phyloP scores from a whole-genome alignment of 2,888 invertebrate species.

The Leucania comma region DNA sequence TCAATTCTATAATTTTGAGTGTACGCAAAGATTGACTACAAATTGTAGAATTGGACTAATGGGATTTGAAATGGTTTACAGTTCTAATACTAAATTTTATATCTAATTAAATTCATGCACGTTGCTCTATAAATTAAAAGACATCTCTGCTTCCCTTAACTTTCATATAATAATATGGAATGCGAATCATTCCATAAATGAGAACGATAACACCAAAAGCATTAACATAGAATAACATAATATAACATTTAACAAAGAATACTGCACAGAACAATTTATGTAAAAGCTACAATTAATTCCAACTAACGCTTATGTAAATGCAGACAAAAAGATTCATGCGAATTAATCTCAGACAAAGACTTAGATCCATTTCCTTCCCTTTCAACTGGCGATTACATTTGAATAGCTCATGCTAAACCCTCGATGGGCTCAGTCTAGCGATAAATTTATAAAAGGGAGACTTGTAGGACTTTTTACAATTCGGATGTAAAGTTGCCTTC shows the following conservation, averaged over 20 bases:
- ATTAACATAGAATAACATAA: not conserved
- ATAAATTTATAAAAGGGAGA: constrained; percentile 48
- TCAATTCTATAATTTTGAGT: not conserved
- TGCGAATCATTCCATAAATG: not conserved
- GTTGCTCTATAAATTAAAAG: not conserved
- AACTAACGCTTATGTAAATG: constrained; percentile 31
- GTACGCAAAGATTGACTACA: not conserved
- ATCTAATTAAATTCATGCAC: not conserved
- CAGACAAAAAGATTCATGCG: constrained; percentile 34
- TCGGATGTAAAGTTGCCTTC: not conserved
- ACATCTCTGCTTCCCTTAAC: not conserved
- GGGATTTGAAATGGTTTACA: not conserved
- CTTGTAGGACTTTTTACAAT: not conserved
- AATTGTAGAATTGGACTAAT: not conserved
- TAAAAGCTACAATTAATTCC: constrained; percentile 29
- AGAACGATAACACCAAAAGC: not conserved
- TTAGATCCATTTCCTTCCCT: constrained; percentile 37
- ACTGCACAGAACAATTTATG: constrained; percentile 4
- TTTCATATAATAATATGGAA: not conserved
- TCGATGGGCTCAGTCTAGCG: constrained; percentile 27
- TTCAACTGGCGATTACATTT: constrained; percentile 41
- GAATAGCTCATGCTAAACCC: constrained; percentile 34
- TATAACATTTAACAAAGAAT: not conserved
- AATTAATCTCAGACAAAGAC: constrained; percentile 49
- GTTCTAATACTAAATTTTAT: not conserved